phyloP scores from a whole-genome alignment of 1,140 invertebrate genomes.

The Dreissena polymorpha region DNA sequence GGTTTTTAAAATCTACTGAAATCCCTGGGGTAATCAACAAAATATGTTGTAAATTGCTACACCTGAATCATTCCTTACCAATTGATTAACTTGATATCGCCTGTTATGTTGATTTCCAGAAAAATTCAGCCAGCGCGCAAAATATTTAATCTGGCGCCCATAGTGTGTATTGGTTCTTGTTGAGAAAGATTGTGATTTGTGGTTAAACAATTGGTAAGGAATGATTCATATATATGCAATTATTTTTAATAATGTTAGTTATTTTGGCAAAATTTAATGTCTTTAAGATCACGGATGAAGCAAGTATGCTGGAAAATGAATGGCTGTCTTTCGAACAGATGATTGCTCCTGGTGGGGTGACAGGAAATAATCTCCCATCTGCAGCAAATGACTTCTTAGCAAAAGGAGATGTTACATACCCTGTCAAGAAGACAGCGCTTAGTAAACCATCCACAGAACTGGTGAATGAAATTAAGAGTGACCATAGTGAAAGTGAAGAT shows the following conservation, averaged over 20 bases:
- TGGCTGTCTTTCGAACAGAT: slow-evolving; percentile 53
- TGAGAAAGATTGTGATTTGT: neutral
- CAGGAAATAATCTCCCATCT: slow-evolving; percentile 9
- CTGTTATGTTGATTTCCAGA: neutral
- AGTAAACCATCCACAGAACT: neutral
- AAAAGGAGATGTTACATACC: slow-evolving; percentile 38
- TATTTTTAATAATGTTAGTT: neutral
- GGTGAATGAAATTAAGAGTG: slow-evolving; percentile 16
- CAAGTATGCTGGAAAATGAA: slow-evolving; percentile 39
- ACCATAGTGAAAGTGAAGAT: slow-evolving; percentile 44
- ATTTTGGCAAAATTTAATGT: slow-evolving; percentile 26
- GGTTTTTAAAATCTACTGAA: too few relatives aligned
- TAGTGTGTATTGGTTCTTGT: neutral
- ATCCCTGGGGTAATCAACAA: too few relatives aligned
- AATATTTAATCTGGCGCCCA: neutral
- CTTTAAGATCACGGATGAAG: neutral
- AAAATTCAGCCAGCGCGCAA: neutral
- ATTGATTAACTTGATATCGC: too few relatives aligned
- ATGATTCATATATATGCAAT: too few relatives aligned
- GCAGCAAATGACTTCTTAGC: slow-evolving; percentile 22
- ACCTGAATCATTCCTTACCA: too few relatives aligned
- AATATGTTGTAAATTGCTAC: too few relatives aligned
- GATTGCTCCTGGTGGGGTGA: slow-evolving; percentile 35
- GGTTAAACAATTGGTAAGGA: too few relatives aligned
- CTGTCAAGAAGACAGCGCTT: neutral